Conservation (phyloP, 2,113 vertebrate genomes). For the Syngnathus scovelli region DNA sequence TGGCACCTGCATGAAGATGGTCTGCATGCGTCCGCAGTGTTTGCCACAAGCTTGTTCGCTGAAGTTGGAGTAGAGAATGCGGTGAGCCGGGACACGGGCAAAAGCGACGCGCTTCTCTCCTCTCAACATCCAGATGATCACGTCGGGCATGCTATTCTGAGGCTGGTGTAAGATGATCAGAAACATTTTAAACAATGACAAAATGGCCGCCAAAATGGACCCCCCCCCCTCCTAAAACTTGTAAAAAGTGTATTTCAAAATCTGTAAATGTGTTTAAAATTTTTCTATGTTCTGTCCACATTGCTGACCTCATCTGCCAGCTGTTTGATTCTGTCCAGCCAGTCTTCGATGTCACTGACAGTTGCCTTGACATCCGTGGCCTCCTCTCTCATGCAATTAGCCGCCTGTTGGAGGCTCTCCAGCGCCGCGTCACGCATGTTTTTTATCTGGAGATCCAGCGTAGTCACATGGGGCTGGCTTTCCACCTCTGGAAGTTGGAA, state of each 20-base stretch:
- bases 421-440: constrained; percentile 75
- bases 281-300: neutral
- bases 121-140: constrained; percentile 96
- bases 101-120: constrained; percentile 90
- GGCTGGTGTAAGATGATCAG: constrained; percentile 67
- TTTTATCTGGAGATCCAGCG: constrained; percentile 85
- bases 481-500: constrained; percentile 76
- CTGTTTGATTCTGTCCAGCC: constrained; percentile 83
- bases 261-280: too few relatives aligned
- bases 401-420: constrained; percentile 73
- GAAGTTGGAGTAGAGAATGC: constrained; percentile 81
- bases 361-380: constrained; percentile 78
- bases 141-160: constrained; percentile 95
- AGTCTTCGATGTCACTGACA: constrained; percentile 85
- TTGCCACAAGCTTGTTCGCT: constrained; percentile 81
- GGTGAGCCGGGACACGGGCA: constrained; percentile 83
- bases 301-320: constrained; percentile 85
- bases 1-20: constrained; percentile 86
- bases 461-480: constrained; percentile 78
- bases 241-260: too few relatives aligned
- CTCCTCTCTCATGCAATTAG: constrained; percentile 75
- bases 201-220: neutral
- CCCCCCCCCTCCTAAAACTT: too few relatives aligned
- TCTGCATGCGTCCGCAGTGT: constrained; percentile 86
- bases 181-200: neutral